Base-by-base conservation (phyloP, 2,888 invertebrate genomes). In the Tetheella fluctuosa region DNA sequence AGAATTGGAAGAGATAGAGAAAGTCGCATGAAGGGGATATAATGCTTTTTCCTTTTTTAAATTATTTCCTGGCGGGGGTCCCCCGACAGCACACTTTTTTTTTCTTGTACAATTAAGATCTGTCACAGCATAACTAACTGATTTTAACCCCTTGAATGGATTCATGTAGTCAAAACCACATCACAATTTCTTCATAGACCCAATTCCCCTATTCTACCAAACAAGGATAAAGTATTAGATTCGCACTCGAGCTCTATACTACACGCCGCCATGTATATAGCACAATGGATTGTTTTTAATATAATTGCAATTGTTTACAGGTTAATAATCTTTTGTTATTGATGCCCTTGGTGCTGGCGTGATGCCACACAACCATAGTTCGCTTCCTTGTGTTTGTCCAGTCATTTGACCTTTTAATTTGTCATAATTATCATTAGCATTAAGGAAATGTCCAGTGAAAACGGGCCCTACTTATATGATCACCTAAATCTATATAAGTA, bases 241-340 rank as follows among this genome's bases (percentile, higher is more conserved):
- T n/a, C 39, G 39, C 39, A n/a, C 6, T n/a, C n/a, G 2, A 1
- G 39, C 39, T 34, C 39, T n/a, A 1, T 39, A n/a, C 39, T 39
- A 39, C 13, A 1, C 13, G 5, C 7, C 39, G 39, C n/a, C 48
- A 10, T 48, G 48, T 48, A 48, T 17, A 17, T 23, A 17, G 48
- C 48, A 69, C 70, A 71, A 75, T 70, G 55, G 68, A 54, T 57
- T 65, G 61, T 65, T 75, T 70, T 58, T 56, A 69, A 61, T 28
- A 60, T 64, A 60, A 69, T 69, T 67, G 37, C 56, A 30, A 64
- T 67, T 68, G 74, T 48, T 73, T 67, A 79, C 67, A 84, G 87
- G 88, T 85, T 84, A 84, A 82, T 69, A 81, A 78, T 85, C 83
- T 79, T 85, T 87, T 85, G 86, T 86, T 72, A 65, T 69, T 64